Percentiles rank a stretch among this genome's conserved stretches.
Evolutionary conservation across 2,888 invertebrate species (phyloP).

Genomic region (Eupithecia subfuscata): DNA sequence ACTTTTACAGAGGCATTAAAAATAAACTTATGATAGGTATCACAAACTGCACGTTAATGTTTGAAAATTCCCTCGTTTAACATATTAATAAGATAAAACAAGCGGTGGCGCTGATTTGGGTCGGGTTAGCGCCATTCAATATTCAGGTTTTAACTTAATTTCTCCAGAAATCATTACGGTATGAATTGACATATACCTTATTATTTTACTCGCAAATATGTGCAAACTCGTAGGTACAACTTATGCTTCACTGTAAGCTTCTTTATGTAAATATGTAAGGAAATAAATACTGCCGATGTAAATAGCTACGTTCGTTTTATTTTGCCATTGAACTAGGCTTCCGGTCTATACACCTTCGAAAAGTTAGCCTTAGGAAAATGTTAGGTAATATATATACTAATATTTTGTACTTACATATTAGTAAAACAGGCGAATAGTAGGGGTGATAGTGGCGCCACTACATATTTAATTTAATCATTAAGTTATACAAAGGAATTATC

Average conservation of each 20-base stretch:
- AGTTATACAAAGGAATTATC: too few species aligned
- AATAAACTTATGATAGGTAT: too few species aligned
- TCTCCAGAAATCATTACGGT: not conserved
- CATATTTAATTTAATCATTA: too few species aligned
- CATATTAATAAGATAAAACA: too few species aligned
- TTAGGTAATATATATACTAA: too few species aligned
- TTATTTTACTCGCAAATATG: not conserved
- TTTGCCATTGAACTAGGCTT: not conserved
- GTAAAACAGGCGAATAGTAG: too few species aligned
- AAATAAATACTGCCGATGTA: slow-evolving; percentile 42
- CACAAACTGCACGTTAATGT: too few species aligned
- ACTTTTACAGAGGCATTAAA: too few species aligned
- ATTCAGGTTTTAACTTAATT: not conserved
- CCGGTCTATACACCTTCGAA: not conserved
- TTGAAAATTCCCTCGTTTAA: too few species aligned
- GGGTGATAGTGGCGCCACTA: too few species aligned
- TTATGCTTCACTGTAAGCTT: slow-evolving; percentile 14
- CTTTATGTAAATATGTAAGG: slow-evolving; percentile 28
- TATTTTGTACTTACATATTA: too few species aligned
- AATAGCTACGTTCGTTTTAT: slow-evolving; percentile 32
- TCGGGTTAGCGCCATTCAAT: not conserved
- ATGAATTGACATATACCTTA: not conserved
- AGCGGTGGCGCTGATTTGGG: too few species aligned
- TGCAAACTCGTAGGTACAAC: slow-evolving; percentile 16
- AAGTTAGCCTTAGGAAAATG: not conserved